These are phyloP conservation scores for Chrysocyon brachyurus DNA, from an alignment of 2,797 vertebrate species.

Conservation along the genomic window DNA sequence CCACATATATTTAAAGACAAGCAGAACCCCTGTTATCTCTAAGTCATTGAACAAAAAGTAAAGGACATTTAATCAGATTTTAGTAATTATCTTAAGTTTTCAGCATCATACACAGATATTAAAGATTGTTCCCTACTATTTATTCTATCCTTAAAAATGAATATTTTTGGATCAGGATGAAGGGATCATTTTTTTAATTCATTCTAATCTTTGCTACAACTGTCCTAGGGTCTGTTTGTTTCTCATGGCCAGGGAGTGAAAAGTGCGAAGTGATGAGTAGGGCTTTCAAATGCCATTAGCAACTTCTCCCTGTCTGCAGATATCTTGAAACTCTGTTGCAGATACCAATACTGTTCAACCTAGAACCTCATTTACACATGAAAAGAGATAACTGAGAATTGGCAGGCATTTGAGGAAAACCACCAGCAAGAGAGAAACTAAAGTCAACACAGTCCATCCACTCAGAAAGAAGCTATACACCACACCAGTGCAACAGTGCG, in stretches of 20 bases:
- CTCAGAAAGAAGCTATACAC: background rate
- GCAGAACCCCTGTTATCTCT: background rate
- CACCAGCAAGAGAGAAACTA: slow-evolving; percentile 58
- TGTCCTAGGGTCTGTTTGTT: slow-evolving; percentile 53
- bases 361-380: slow-evolving; percentile 78
- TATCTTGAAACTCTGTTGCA: slow-evolving; percentile 76
- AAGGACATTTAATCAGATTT: background rate
- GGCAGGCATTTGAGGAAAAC: slow-evolving; percentile 74
- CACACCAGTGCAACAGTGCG: background rate
- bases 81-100: background rate
- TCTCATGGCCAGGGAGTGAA: slow-evolving; percentile 41
- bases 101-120: background rate
- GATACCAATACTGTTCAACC: slow-evolving; percentile 69
- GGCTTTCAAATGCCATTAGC: slow-evolving; percentile 77
- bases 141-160: background rate
- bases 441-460: slow-evolving; percentile 2
- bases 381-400: slow-evolving; percentile 76
- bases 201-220: slow-evolving; percentile 28
- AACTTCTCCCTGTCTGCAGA: slow-evolving; percentile 64
- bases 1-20: background rate
- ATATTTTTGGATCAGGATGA: background rate
- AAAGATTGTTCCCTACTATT: background rate
- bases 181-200: slow-evolving; percentile 23
- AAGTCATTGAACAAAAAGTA: background rate
- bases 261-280: slow-evolving; percentile 71